Conservation (phyloP, 2,888 invertebrate genomes). For the Drosophila mimetica region DNA sequence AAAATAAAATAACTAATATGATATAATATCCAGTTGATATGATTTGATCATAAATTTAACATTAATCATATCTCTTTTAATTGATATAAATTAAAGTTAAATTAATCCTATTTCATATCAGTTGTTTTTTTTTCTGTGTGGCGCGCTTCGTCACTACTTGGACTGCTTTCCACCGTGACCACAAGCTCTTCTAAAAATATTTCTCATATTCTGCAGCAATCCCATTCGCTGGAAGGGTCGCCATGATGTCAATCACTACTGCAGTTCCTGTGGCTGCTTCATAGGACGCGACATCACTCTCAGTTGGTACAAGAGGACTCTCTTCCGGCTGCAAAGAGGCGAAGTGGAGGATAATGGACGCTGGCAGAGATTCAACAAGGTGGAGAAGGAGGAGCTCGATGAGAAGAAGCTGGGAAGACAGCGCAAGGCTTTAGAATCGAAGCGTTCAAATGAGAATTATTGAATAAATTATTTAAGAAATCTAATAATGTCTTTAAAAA, state of each 20-base stretch:
- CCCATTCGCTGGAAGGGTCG: constrained; percentile 80
- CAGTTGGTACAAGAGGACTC: constrained; percentile 81
- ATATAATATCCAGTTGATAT: too few relatives aligned
- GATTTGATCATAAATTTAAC: too few relatives aligned
- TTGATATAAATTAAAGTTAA: too few relatives aligned
- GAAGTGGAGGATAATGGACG: constrained; percentile 71
- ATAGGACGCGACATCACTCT: constrained; percentile 80
- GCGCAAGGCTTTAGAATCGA: constrained; percentile 46
- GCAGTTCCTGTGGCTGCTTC: constrained; percentile 81
- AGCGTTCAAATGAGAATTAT: constrained; percentile 10
- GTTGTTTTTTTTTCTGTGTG: too few relatives aligned
- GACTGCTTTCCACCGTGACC: too few relatives aligned
- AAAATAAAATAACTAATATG: too few relatives aligned
- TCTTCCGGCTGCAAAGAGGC: constrained; percentile 77
- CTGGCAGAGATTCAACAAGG: constrained; percentile 73
- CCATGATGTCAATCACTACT: constrained; percentile 82
- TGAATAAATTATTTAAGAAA: constrained; percentile 8
- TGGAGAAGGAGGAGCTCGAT: constrained; percentile 76
- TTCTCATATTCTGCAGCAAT: constrained; percentile 51
- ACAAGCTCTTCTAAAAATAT: neutral
- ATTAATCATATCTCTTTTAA: too few relatives aligned
- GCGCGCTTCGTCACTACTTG: too few relatives aligned
- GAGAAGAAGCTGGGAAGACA: constrained; percentile 68
- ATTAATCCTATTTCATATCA: too few relatives aligned
- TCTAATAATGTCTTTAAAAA: neutral